These are phyloP conservation scores for Eucriotettix oculatus DNA, from an alignment of 2,888 invertebrate genomes.

Conservation along the genomic window DNA sequence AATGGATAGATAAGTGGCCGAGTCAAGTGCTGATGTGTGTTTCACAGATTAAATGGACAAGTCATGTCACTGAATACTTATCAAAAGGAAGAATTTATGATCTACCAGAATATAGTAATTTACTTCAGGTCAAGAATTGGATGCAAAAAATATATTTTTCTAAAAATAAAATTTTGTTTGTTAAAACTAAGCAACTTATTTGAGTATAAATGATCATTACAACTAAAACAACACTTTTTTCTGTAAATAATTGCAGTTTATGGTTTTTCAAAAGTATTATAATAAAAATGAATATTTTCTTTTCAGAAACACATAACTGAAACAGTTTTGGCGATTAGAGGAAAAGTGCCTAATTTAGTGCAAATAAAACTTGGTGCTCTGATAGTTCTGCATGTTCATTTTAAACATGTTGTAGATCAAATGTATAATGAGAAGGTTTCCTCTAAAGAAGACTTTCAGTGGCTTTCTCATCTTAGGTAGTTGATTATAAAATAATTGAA, in stretches of 20 bases:
- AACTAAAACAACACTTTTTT: background rate
- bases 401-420: slow-evolving; percentile 61
- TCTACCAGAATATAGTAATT: slow-evolving; percentile 36
- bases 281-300: background rate
- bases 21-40: slow-evolving; percentile 68
- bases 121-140: slow-evolving; percentile 23
- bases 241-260: background rate
- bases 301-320: slow-evolving; percentile 44
- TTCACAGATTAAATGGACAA: slow-evolving; percentile 71
- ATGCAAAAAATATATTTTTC: background rate
- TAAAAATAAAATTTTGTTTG: background rate
- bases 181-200: background rate
- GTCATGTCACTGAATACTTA: slow-evolving; percentile 54
- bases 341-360: slow-evolving; percentile 49
- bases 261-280: background rate
- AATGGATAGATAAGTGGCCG: slow-evolving; percentile 65
- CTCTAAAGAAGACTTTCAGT: slow-evolving; percentile 65
- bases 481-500: background rate
- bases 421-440: slow-evolving; percentile 42
- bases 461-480: slow-evolving; percentile 58
- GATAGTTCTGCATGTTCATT: slow-evolving; percentile 73
- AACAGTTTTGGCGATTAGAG: slow-evolving; percentile 58
- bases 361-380: slow-evolving; percentile 66
- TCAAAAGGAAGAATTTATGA: slow-evolving; percentile 36
- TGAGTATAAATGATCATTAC: background rate